Conservation (phyloP, 2,888 invertebrate genomes). For the Drosophila prolongata region DNA sequence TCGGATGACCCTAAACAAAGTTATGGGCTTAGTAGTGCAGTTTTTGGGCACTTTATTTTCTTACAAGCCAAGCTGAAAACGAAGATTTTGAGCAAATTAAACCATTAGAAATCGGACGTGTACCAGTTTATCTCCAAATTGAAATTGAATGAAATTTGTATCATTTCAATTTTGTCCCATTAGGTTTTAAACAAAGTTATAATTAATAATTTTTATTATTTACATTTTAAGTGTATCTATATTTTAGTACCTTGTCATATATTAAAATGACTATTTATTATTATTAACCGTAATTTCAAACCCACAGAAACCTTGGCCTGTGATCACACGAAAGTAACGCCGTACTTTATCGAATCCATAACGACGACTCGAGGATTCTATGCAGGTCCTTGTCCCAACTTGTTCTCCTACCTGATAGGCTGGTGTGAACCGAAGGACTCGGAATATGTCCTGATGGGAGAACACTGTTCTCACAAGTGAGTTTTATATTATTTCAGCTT, state of each 20-base stretch:
- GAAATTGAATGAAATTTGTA: too few species aligned
- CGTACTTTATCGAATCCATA: constrained; percentile 95
- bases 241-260: too few species aligned
- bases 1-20: too few species aligned
- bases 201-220: not conserved
- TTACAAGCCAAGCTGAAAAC: too few species aligned
- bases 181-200: not conserved
- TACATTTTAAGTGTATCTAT: too few species aligned
- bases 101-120: too few species aligned
- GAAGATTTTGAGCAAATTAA: too few species aligned
- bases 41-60: too few species aligned
- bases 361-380: constrained; percentile 92
- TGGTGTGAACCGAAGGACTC: constrained; percentile 92
- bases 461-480: constrained; percentile 91
- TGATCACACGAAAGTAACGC: constrained; percentile 95
- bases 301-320: constrained; percentile 92
- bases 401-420: constrained; percentile 93
- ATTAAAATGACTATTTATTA: too few species aligned
- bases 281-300: constrained; percentile 47
- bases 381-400: constrained; percentile 92
- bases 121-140: too few species aligned
- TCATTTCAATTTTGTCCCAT: too few species aligned
- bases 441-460: constrained; percentile 94
- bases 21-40: too few species aligned
- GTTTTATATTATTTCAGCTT: constrained; percentile 57